Evolutionary conservation across 2,888 invertebrate species (phyloP), one percentile per base, ranked within the genome.

Genomic region (Phaonia tiefii): DNA sequence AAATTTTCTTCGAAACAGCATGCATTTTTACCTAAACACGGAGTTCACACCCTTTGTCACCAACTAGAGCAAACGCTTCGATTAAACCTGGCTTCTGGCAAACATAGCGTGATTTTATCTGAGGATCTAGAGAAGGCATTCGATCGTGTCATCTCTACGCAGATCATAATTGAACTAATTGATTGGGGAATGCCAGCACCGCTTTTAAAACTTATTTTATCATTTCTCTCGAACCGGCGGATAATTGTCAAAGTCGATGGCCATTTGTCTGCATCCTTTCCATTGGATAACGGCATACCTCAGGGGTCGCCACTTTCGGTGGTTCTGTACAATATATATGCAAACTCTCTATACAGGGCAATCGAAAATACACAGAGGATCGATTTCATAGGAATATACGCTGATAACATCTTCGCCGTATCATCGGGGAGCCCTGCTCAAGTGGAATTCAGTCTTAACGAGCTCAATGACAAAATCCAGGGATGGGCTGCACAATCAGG

Each of bases 221-320:
- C 73, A 5, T 77, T 72, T 20, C 46, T 42, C 1, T 42, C 77
- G 3, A 26, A 67, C 15, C 71, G 46, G 10, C 11, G 31, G 5
- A 58, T 77, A 20, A 37, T 60, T 13, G 66, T 72, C 1, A 56
- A 65, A 49, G 60, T 72, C 3, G 72, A 72, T 15, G 77, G 66
- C 4, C 31, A 17, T 11, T 15, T 20, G n/a, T 65, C 44, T 1
- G 13, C 17, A 22, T 2, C 13, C 4, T 25, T 20, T 10, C 44
- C 46, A 0, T 44, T n/a, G 4, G 44, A 22, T 2, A 37, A 65
- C 8, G 46, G 46, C 15, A 15, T 65, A 7, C 46, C 25, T 1
- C 65, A 65, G 15, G 65, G 65, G 1, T 65, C 60, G 2, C 73
- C 63, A 2, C 46, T n/a, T n/a, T 74, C 74, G 2, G 66, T 74